phyloP scores from a whole-genome alignment of 2,113 vertebrate species.

The Pavo muticus region DNA sequence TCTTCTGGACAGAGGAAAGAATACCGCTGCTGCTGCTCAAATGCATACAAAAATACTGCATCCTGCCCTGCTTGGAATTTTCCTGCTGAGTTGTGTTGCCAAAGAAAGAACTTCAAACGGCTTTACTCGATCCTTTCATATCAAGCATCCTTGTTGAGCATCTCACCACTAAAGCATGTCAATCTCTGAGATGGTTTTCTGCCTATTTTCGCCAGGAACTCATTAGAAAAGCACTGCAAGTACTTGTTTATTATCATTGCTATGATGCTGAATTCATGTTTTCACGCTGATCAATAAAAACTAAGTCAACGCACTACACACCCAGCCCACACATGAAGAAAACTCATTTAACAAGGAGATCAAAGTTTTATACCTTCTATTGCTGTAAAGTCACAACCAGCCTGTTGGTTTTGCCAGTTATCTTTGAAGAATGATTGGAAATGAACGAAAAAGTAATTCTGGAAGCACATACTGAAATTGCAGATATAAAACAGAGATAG shows the following conservation, averaged over 20 bases:
- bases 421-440: conserved; percentile 67
- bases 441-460: conserved; percentile 55
- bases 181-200: not conserved
- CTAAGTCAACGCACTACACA: conserved; percentile 44
- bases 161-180: not conserved
- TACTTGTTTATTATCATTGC: conserved; percentile 63
- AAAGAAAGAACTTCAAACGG: conserved; percentile 59
- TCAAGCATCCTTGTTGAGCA: conserved; percentile 31
- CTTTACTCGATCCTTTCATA: conserved; percentile 1
- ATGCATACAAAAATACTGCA: not conserved
- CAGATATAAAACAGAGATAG: conserved; percentile 58
- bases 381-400: conserved; percentile 58
- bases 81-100: conserved; percentile 14
- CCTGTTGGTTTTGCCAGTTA: conserved; percentile 16
- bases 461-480: conserved; percentile 30
- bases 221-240: conserved; percentile 61
- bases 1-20: not conserved
- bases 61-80: not conserved
- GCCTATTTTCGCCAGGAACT: conserved; percentile 50
- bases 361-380: conserved; percentile 57
- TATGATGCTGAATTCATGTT: conserved; percentile 51
- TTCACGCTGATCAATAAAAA: conserved; percentile 67
- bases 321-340: conserved; percentile 69
- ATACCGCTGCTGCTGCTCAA: not conserved
- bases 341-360: conserved; percentile 64